Base-by-base conservation (phyloP, 2,888 invertebrate genomes). In the Biston betularia region DNA sequence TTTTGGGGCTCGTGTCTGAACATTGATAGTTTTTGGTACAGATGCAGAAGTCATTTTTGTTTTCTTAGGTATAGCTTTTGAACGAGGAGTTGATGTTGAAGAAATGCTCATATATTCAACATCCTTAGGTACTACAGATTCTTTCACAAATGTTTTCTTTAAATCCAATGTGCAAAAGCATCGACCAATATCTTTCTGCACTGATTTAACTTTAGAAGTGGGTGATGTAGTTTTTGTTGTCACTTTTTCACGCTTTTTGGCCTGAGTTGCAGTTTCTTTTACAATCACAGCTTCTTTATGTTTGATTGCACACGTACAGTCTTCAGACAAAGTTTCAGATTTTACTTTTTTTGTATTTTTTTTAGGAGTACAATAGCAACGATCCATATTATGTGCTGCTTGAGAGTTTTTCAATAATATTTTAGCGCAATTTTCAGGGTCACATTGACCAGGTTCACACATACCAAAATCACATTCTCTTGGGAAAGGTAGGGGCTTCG, bases 401-500 rank as follows among this genome's bases (percentile, higher is more conserved):
- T 48, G 35, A 50, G 56, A 57, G n/a, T 46, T 48, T 58, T 54
- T 67, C 42, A 67, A 49, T 49, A 67, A 45, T 55, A 54, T 65
- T 58, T 60, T 54, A 8, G 59, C 52, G 38, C 61, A 67, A 24
- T 67, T 56, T 15, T 62, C 8, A 5, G 57, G 53, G 24, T 60
- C 48, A 15, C 65, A 65, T 46, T 53, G 14, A 15, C 56, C 46
- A 9, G 64, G 68, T 42, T 49, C 40, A 57, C 68, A 68, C 64
- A 68, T 64, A 54, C 24, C 35, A 15, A 61, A 57, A 35, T 58
- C 54, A 58, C 75, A 76, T 64, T 71, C 56, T 46, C 62, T 62
- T 24, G 71, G 71, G 34, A 71, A 69, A 63, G 71, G 72, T 69
- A 79, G 45, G 6, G 12, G 38, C 4, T 52, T 52, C 12, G 34